These are phyloP conservation scores for Proteles cristata DNA, from an alignment of 2,113 vertebrate species.

Conservation along the genomic window DNA sequence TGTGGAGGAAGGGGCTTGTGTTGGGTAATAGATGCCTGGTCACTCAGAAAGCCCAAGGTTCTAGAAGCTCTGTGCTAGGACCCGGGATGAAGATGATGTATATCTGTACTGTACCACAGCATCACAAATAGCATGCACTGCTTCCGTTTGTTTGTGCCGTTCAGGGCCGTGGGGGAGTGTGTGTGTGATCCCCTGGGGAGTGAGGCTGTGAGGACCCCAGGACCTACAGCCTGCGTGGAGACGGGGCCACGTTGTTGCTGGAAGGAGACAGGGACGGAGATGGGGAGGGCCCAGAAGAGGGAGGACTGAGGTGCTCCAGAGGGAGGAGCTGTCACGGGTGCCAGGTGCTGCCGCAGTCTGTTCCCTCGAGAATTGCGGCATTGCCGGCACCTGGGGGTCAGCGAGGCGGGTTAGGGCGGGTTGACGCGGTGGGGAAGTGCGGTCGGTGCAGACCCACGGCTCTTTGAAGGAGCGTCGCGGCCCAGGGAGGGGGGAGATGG, in stretches of 20 bases:
- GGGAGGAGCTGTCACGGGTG: background rate
- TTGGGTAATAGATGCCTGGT: rapidly evolving
- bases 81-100: background rate
- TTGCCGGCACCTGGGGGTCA: background rate
- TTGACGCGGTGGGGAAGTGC: rapidly evolving
- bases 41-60: background rate
- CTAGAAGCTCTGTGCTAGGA: background rate
- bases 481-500: background rate
- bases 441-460: background rate
- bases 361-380: rapidly evolving
- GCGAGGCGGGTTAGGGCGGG: background rate
- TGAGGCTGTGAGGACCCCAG: background rate
- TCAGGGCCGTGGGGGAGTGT: background rate
- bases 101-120: rapidly evolving
- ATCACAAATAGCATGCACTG: rapidly evolving
- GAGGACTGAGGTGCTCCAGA: background rate
- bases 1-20: background rate
- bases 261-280: no score
- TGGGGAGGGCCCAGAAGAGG: no score
- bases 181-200: background rate
- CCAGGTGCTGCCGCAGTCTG: background rate
- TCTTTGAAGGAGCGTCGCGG: background rate
- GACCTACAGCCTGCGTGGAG: background rate
- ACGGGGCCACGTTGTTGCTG: no score
- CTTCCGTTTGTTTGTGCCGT: background rate